Percentiles rank a stretch among this genome's conserved stretches.
phyloP scores from a whole-genome alignment of 2,888 invertebrate species.

The Buathra laborator region DNA sequence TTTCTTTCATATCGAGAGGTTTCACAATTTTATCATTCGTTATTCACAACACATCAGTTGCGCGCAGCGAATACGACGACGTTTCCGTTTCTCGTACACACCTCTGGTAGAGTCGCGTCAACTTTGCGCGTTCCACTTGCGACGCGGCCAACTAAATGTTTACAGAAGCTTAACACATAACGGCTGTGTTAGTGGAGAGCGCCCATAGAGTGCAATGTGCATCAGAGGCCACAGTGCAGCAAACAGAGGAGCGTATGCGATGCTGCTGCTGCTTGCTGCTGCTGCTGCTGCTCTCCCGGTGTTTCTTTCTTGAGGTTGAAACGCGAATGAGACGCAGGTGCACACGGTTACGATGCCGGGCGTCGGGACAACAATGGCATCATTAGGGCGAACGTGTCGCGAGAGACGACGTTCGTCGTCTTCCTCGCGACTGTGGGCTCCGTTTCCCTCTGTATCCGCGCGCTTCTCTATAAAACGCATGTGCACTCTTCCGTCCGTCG shows the following conservation, averaged over 20 bases:
- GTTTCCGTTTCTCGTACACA: neutral
- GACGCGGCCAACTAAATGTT: slow-evolving; percentile 4
- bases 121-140: slow-evolving; percentile 1
- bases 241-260: neutral
- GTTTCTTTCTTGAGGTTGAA: neutral
- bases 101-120: neutral
- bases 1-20: neutral
- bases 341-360: slow-evolving; percentile 52
- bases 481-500: slow-evolving; percentile 22
- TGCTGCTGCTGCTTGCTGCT: neutral
- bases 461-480: neutral
- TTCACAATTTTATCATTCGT: neutral
- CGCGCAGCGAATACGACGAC: neutral
- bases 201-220: neutral
- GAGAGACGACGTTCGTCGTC: slow-evolving; percentile 36
- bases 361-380: slow-evolving; percentile 74
- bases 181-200: neutral
- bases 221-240: neutral
- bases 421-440: slow-evolving; percentile 29
- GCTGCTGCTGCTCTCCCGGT: neutral
- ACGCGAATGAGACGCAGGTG: slow-evolving; percentile 73
- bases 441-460: neutral
- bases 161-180: neutral
- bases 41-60: neutral
- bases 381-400: slow-evolving; percentile 72